Percentiles rank a stretch among this genome's conserved stretches.
These are phyloP conservation scores for Labia minor DNA, from an alignment of 2,888 invertebrate genomes.

Conservation along the genomic window DNA sequence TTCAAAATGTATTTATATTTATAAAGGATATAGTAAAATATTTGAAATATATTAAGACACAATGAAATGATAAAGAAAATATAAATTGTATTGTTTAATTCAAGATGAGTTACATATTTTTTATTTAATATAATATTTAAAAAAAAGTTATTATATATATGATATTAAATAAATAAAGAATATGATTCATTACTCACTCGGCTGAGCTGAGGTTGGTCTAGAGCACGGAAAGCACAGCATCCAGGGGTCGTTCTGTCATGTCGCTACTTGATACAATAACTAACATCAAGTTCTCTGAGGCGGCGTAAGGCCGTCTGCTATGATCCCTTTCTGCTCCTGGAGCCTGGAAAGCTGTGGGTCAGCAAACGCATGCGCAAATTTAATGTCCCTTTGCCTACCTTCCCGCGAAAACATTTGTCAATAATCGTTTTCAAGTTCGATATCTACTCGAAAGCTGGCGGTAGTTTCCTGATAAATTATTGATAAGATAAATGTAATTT, in stretches of 20 bases:
- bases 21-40: no score
- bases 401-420: background rate
- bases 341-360: background rate
- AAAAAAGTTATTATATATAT: no score
- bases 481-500: no score
- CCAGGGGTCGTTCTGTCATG: background rate
- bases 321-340: background rate
- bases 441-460: background rate
- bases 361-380: background rate
- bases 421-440: background rate
- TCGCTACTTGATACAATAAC: background rate
- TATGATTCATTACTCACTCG: background rate
- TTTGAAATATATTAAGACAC: no score
- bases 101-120: no score
- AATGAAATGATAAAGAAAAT: no score
- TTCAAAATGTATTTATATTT: no score
- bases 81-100: no score
- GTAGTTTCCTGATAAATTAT: no score
- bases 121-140: no score
- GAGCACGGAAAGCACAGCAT: constrained; percentile 2
- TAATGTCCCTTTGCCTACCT: background rate
- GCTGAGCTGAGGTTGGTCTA: background rate
- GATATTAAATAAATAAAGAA: no score
- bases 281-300: no score
- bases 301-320: background rate